A percentile compares a stretch with the other conserved stretches of the same genome.
Evolutionary conservation across 1,140 invertebrate genomes (phyloP).

Genomic region (Diabrotica virgifera): DNA sequence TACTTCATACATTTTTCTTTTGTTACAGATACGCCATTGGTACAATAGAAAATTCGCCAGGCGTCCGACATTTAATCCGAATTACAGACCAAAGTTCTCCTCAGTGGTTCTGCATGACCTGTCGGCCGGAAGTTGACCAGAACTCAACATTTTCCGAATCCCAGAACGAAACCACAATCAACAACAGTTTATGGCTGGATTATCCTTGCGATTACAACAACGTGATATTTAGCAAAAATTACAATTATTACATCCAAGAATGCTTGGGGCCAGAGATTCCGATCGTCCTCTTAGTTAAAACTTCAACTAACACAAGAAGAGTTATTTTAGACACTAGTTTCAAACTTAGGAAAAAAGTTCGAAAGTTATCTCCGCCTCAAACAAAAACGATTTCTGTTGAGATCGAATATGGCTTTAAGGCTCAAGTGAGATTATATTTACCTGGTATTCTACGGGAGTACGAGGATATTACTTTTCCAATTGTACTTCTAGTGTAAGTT

Average conservation of each 20-base stretch:
- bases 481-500: slow-evolving; percentile 78
- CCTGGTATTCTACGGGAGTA: slow-evolving; percentile 76
- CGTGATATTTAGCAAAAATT: slow-evolving; percentile 62
- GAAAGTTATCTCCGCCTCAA: slow-evolving; percentile 38
- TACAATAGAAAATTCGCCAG: slow-evolving; percentile 64
- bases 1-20: background rate
- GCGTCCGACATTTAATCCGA: slow-evolving; percentile 71
- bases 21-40: slow-evolving; percentile 62
- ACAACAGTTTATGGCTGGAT: slow-evolving; percentile 46
- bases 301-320: slow-evolving; percentile 54
- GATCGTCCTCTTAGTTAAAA: slow-evolving; percentile 58
- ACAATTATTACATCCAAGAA: slow-evolving; percentile 59
- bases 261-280: slow-evolving; percentile 72
- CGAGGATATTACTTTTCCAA: slow-evolving; percentile 76
- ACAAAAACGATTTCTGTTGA: slow-evolving; percentile 51
- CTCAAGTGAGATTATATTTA: slow-evolving; percentile 65
- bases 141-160: slow-evolving; percentile 39
- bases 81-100: slow-evolving; percentile 49
- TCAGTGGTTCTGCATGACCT: slow-evolving; percentile 58
- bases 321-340: slow-evolving; percentile 55
- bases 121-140: slow-evolving; percentile 48
- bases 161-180: slow-evolving; percentile 40
- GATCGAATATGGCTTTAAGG: slow-evolving; percentile 53
- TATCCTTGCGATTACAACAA: slow-evolving; percentile 63
- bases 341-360: slow-evolving; percentile 37